A percentile compares a stretch with the other conserved stretches of the same genome.
Conservation (phyloP, 1,140 invertebrate genomes). For the Lepidurus couesii region DNA sequence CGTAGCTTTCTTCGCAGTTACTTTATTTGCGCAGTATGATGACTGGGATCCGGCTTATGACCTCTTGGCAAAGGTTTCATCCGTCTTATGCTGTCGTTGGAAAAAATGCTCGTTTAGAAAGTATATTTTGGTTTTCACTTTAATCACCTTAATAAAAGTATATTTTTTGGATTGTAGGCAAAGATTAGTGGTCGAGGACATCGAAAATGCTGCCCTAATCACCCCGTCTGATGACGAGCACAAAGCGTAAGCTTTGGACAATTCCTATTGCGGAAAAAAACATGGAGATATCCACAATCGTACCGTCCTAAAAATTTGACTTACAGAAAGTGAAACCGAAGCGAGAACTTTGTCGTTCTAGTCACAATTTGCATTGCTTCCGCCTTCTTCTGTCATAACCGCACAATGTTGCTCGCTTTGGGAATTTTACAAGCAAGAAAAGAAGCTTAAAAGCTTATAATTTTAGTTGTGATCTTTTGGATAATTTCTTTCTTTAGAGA, state of each 20-base stretch:
- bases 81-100: constrained; percentile 23
- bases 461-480: not conserved
- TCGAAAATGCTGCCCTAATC: not conserved
- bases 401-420: not conserved
- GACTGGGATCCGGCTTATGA: constrained; percentile 69
- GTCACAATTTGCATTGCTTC: constrained; percentile 14
- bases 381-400: not conserved
- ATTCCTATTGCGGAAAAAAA: not conserved
- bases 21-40: constrained; percentile 70
- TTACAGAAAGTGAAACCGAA: not conserved
- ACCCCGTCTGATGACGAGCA: not conserved
- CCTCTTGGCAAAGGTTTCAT: constrained; percentile 34
- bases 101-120: not conserved
- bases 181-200: not conserved
- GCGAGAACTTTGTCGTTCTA: not conserved
- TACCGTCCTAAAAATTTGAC: not conserved
- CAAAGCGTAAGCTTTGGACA: not conserved
- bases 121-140: not conserved
- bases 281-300: not conserved
- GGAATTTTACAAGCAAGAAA: not conserved
- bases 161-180: not conserved
- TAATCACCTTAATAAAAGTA: not conserved
- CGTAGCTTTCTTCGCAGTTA: constrained; percentile 67
- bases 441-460: not conserved
- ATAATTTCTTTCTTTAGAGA: not conserved